A percentile compares a stretch with the other conserved stretches of the same genome.
Evolutionary conservation across 2,113 vertebrate species (phyloP).

Genomic region (Petrocephalus microphthalmus): DNA sequence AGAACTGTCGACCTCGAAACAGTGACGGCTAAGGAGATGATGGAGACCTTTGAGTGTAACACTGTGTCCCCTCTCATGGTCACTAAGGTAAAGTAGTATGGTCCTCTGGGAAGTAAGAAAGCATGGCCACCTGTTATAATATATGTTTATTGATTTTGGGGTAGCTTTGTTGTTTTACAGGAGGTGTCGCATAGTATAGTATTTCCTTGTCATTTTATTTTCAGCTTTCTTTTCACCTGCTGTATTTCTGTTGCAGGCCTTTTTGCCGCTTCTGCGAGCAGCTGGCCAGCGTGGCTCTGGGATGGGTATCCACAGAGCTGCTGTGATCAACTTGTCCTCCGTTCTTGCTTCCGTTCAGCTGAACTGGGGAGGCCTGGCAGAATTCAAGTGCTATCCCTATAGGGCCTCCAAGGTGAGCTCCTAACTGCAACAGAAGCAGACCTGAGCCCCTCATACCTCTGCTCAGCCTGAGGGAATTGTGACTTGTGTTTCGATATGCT

Average conservation of each 20-base stretch:
- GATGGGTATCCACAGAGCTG: not conserved
- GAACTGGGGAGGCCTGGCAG: not conserved
- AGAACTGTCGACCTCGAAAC: too few species aligned
- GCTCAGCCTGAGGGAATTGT: not conserved
- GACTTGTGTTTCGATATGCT: not conserved
- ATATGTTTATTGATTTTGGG: not conserved
- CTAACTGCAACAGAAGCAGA: not conserved
- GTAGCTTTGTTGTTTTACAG: not conserved
- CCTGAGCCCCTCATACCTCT: not conserved
- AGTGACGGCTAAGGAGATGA: too few species aligned
- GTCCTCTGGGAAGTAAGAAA: not conserved
- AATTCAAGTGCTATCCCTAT: not conserved
- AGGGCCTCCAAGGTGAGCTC: not conserved
- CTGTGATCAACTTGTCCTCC: not conserved
- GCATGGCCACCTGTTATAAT: not conserved
- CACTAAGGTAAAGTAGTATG: not conserved
- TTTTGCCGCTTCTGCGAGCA: not conserved
- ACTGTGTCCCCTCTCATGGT: not conserved
- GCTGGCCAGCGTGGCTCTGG: not conserved
- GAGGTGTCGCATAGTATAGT: not conserved
- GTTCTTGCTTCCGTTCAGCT: not conserved
- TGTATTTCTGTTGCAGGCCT: not conserved
- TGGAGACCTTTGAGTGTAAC: not conserved
- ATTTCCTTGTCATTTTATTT: not conserved
- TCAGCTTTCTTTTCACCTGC: not conserved